Percentiles rank a stretch among this genome's conserved stretches.
Evolutionary conservation across 2,797 vertebrate species (phyloP).

Genomic region (Argentina silus): DNA sequence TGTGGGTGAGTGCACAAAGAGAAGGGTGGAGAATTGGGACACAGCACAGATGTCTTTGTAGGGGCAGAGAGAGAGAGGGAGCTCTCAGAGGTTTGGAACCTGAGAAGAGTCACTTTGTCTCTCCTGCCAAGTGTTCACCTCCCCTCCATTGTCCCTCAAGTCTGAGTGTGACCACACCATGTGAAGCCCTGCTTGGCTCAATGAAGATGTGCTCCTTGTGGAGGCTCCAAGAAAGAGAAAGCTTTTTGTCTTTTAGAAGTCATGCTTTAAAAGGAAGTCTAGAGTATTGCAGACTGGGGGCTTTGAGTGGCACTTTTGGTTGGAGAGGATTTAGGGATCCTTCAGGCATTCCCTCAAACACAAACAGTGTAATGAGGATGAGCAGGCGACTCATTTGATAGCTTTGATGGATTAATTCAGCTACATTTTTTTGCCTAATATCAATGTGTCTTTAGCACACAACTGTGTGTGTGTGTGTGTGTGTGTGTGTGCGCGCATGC

Average conservation of each 20-base stretch:
- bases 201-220: neutral
- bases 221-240: constrained; percentile 12
- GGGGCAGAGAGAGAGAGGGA: neutral
- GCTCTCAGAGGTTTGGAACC: constrained; percentile 4
- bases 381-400: too few species aligned
- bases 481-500: too few species aligned
- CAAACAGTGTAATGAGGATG: neutral
- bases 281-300: neutral
- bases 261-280: constrained; percentile 18
- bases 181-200: neutral
- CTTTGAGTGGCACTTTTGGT: neutral
- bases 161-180: constrained; percentile 1
- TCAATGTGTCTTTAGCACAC: too few species aligned
- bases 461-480: too few species aligned
- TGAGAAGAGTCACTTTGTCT: constrained; percentile 6
- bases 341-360: constrained; percentile 2
- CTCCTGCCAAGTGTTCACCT: neutral
- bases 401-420: too few species aligned
- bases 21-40: neutral
- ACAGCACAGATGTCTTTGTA: neutral
- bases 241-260: constrained; percentile 1
- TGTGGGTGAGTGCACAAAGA: neutral
- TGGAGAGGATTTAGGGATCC: constrained; percentile 5
- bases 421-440: too few species aligned
- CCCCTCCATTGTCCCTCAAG: constrained; percentile 3